A percentile compares a stretch with the other conserved stretches of the same genome.
These are phyloP conservation scores for Gastrophryne carolinensis DNA, from an alignment of 2,797 vertebrate species.

Conservation along the genomic window DNA sequence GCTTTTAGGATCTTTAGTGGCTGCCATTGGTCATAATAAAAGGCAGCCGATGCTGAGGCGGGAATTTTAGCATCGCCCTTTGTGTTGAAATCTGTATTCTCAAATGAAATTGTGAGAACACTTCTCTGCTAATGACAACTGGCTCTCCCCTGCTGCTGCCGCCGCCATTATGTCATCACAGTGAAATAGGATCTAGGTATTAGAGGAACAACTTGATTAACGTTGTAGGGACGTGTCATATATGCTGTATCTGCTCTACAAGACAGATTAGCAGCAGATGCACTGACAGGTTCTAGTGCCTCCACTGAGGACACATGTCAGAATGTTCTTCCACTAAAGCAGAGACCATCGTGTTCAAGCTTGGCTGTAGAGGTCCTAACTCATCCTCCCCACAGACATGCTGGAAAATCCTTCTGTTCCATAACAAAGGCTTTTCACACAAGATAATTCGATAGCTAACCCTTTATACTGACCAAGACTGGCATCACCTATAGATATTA, in stretches of 20 bases:
- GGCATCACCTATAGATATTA: too few relatives aligned
- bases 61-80: conserved; percentile 8
- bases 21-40: conserved; percentile 42
- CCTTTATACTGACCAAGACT: too few relatives aligned
- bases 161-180: conserved; percentile 1
- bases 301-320: too few relatives aligned
- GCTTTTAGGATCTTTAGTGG: conserved; percentile 42
- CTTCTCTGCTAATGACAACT: neutral
- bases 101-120: neutral
- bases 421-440: too few relatives aligned
- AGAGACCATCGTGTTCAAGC: too few relatives aligned
- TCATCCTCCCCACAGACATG: too few relatives aligned
- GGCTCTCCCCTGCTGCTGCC: neutral
- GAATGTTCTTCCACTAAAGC: too few relatives aligned
- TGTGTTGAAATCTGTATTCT: conserved; percentile 4
- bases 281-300: neutral
- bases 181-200: neutral
- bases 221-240: neutral
- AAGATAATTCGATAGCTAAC: too few relatives aligned
- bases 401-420: too few relatives aligned
- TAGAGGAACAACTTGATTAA: neutral
- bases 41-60: conserved; percentile 4
- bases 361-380: too few relatives aligned
- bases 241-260: neutral
- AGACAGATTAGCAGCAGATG: conserved; percentile 9